A percentile compares a stretch with the other conserved stretches of the same genome.
phyloP scores from a whole-genome alignment of 2,888 invertebrate genomes.

The Theodoxus fluviatilis region DNA sequence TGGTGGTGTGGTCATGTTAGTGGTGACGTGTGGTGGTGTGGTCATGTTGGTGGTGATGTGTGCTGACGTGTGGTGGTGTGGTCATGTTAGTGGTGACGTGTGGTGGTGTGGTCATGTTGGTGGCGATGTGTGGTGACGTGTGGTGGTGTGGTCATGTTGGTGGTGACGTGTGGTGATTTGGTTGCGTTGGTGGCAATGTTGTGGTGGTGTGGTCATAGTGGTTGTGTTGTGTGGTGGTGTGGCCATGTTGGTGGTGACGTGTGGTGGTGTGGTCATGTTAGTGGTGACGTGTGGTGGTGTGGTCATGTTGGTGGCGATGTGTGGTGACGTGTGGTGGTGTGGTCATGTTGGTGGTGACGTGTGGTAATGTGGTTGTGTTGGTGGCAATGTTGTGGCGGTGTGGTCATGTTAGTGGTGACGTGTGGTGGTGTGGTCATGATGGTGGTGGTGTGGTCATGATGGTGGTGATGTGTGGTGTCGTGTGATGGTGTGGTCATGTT shows the following conservation, averaged over 20 bases:
- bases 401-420: too few relatives aligned
- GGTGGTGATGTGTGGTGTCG: not conserved
- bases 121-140: not conserved
- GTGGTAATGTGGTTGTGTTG: not conserved
- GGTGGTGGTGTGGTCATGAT: not conserved
- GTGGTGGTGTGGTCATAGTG: slow-evolving; percentile 25
- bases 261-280: not conserved
- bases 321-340: not conserved
- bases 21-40: not conserved
- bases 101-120: not conserved
- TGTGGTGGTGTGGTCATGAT: not conserved
- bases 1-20: not conserved
- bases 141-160: not conserved
- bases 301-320: not conserved
- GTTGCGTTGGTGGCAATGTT: not conserved
- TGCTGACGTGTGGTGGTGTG: not conserved
- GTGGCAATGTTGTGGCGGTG: not conserved
- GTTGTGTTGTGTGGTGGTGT: slow-evolving; percentile 16
- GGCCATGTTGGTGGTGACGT: slow-evolving; percentile 24
- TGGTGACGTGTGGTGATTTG: not conserved
- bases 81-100: not conserved
- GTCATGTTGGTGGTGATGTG: not conserved
- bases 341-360: not conserved
- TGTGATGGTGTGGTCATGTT: not conserved
- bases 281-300: not conserved